Percentiles rank a stretch among this genome's conserved stretches.
Conservation (phyloP, 2,888 invertebrate genomes). For the Luperina nickerlii region DNA sequence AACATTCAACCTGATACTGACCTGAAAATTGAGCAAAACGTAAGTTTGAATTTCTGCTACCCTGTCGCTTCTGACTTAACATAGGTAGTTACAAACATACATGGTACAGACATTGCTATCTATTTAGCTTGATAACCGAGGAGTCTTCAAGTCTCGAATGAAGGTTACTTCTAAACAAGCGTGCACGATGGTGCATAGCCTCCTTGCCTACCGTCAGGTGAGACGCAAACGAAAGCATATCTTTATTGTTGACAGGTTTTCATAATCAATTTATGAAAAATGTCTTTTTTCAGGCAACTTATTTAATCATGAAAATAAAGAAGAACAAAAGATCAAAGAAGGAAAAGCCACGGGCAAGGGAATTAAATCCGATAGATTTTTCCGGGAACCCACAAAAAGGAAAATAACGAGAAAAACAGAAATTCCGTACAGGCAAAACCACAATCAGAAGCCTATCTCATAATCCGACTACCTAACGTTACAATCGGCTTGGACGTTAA, state of each 20-base stretch:
- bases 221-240: neutral
- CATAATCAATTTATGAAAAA: neutral
- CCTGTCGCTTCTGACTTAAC: neutral
- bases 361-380: neutral
- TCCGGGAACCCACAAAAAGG: neutral
- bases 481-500: constrained; percentile 54
- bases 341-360: neutral
- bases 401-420: neutral
- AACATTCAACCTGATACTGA: too few relatives aligned
- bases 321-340: neutral
- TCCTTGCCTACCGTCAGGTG: neutral
- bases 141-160: too few relatives aligned
- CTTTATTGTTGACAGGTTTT: neutral
- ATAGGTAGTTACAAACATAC: neutral
- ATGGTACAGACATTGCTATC: neutral
- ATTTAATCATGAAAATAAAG: neutral
- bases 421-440: neutral
- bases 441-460: constrained; percentile 7
- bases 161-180: neutral
- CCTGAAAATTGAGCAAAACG: neutral
- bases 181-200: neutral
- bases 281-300: too few relatives aligned
- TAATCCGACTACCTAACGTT: constrained; percentile 41
- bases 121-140: neutral
- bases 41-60: neutral